These are phyloP conservation scores for Bubo scandiacus DNA, from an alignment of 2,113 vertebrate species.

Conservation along the genomic window DNA sequence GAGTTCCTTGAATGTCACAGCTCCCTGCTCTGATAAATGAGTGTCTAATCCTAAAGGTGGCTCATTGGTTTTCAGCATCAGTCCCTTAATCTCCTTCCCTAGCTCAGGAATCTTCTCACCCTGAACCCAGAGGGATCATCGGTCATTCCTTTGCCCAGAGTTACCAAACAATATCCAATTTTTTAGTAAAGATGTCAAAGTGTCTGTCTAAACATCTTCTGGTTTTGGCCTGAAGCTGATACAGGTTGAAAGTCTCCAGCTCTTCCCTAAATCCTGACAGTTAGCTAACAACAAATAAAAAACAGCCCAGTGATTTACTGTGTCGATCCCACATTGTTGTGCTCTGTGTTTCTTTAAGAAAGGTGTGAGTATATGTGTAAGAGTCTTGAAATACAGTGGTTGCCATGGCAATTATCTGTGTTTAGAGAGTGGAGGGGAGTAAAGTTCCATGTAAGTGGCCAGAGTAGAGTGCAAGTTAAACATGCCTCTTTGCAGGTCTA, in stretches of 20 bases:
- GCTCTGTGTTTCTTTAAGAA: slow-evolving; percentile 82
- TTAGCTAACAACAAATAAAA: slow-evolving; percentile 74
- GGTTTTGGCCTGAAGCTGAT: slow-evolving; percentile 39
- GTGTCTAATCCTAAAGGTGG: slow-evolving; percentile 28
- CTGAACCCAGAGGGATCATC: slow-evolving; percentile 25
- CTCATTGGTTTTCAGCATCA: slow-evolving; percentile 12
- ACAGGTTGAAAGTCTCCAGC: slow-evolving; percentile 60
- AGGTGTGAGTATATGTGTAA: slow-evolving; percentile 72
- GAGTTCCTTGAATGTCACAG: slow-evolving; percentile 15
- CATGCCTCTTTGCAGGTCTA: slow-evolving; percentile 66
- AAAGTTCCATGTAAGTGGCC: slow-evolving; percentile 73
- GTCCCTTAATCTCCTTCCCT: slow-evolving; percentile 49
- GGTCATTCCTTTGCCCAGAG: slow-evolving; percentile 38
- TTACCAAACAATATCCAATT: slow-evolving; percentile 55
- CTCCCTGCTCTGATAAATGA: slow-evolving; percentile 44
- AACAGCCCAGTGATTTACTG: slow-evolving; percentile 73
- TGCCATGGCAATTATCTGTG: slow-evolving; percentile 82
- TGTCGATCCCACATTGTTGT: slow-evolving; percentile 53
- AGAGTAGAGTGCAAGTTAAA: slow-evolving; percentile 70
- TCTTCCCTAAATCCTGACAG: slow-evolving; percentile 69
- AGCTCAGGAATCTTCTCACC: slow-evolving; percentile 52
- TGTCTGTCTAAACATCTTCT: slow-evolving; percentile 52
- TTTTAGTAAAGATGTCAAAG: slow-evolving; percentile 66
- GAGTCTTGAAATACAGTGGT: slow-evolving; percentile 73
- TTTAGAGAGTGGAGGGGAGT: slow-evolving; percentile 77